phyloP scores from a whole-genome alignment of 1,140 invertebrate genomes.

The Halictus rubicundus region DNA sequence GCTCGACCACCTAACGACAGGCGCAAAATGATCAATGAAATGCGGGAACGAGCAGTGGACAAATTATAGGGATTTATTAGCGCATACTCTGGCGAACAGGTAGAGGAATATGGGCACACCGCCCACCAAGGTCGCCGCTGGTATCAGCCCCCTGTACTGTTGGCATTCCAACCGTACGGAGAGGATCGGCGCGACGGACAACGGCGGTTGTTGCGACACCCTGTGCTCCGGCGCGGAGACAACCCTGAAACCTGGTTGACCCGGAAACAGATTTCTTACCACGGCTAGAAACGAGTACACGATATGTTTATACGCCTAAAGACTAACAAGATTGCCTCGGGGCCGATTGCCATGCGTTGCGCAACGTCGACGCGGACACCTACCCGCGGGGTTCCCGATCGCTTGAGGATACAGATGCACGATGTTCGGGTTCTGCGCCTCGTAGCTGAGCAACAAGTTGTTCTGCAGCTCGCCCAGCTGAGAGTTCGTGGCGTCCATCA shows the following conservation, averaged over 20 bases:
- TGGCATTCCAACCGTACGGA: slow-evolving; percentile 74
- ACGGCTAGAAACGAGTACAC: slow-evolving; percentile 62
- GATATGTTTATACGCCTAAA: slow-evolving; percentile 1
- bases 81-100: slow-evolving; percentile 82
- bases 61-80: too few species aligned
- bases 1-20: slow-evolving; percentile 81
- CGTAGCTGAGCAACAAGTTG: slow-evolving; percentile 82
- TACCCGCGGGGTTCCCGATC: slow-evolving; percentile 80
- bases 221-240: slow-evolving; percentile 76
- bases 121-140: slow-evolving; percentile 82
- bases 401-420: slow-evolving; percentile 84
- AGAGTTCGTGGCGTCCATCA: slow-evolving; percentile 77
- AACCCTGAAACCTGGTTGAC: slow-evolving; percentile 79
- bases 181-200: slow-evolving; percentile 75
- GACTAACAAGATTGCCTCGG: too few species aligned
- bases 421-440: slow-evolving; percentile 81
- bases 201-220: slow-evolving; percentile 79
- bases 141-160: slow-evolving; percentile 80
- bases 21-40: too few species aligned
- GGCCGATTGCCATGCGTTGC: not conserved
- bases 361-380: not conserved
- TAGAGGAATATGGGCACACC: slow-evolving; percentile 83
- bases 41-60: too few species aligned
- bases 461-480: slow-evolving; percentile 82
- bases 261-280: slow-evolving; percentile 77